Evolutionary conservation across 1,140 invertebrate genomes (phyloP).

Genomic region (Lasaia peninsularis): DNA sequence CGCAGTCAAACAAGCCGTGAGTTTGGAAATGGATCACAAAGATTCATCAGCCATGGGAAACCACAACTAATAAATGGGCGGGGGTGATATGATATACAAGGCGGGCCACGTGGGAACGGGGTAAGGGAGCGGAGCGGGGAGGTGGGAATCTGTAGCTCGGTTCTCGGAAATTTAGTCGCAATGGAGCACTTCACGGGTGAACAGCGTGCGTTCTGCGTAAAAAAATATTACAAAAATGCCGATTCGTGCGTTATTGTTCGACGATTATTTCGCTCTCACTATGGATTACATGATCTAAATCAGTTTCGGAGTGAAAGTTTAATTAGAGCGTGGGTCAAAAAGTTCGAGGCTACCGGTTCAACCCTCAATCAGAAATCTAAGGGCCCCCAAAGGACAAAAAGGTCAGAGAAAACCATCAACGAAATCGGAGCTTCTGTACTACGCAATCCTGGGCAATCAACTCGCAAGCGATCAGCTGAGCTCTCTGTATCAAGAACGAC

Average conservation of each 20-base stretch:
- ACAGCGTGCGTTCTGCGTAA: constrained; percentile 12
- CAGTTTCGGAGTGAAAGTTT: constrained; percentile 19
- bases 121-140: background rate
- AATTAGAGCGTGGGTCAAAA: constrained; percentile 13
- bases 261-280: constrained; percentile 21
- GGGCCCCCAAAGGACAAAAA: constrained; percentile 1
- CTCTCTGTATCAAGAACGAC: constrained; percentile 14
- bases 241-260: constrained; percentile 18
- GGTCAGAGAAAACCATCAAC: background rate
- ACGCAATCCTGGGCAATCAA: constrained; percentile 13
- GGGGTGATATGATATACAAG: too few relatives aligned
- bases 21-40: too few relatives aligned
- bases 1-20: too few relatives aligned
- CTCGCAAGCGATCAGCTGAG: constrained; percentile 14
- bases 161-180: constrained; percentile 16
- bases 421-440: constrained; percentile 9
- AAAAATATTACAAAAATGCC: constrained; percentile 9
- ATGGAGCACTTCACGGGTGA: too few relatives aligned
- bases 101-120: background rate
- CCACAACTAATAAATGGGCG: too few relatives aligned
- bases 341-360: too few relatives aligned
- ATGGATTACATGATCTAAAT: constrained; percentile 21
- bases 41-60: too few relatives aligned
- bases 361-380: constrained; percentile 13
- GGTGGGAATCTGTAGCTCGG: constrained; percentile 6